Conservation (phyloP, 2,797 vertebrate species). For the Chrysocyon brachyurus region DNA sequence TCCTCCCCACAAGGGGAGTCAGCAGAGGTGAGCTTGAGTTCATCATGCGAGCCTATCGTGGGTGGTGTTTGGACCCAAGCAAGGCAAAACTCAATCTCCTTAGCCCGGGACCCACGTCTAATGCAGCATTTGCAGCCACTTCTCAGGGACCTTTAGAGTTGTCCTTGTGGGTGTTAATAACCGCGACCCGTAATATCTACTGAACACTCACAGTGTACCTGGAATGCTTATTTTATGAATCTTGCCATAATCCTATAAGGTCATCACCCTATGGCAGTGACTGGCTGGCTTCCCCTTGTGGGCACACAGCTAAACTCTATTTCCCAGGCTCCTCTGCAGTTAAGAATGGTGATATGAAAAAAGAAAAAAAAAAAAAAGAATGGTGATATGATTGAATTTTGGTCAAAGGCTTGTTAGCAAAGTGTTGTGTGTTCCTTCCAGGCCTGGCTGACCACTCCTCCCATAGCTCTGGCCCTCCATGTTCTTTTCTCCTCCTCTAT, state of each 20-base stretch:
- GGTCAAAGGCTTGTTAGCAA: background rate
- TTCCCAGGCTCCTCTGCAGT: background rate
- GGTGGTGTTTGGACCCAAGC: background rate
- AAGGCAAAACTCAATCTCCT: background rate
- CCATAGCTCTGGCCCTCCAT: background rate
- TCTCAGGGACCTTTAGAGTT: background rate
- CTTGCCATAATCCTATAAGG: background rate
- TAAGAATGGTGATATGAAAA: too few relatives aligned
- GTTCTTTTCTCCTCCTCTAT: background rate
- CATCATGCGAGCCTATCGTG: background rate
- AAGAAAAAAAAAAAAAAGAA: too few relatives aligned
- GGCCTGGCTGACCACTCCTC: background rate
- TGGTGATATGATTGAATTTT: background rate
- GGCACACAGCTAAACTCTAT: background rate
- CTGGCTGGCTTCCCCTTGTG: background rate
- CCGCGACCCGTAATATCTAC: background rate
- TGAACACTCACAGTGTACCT: background rate
- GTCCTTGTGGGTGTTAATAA: background rate
- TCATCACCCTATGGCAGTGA: background rate
- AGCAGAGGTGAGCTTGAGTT: background rate
- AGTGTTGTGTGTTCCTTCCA: too few relatives aligned
- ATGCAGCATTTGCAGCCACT: background rate
- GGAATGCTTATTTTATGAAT: background rate
- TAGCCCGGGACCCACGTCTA: background rate
- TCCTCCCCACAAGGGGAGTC: background rate